Evolutionary conservation across 2,797 vertebrate genomes (phyloP).

Genomic region (Paramormyrops hopkinsi): DNA sequence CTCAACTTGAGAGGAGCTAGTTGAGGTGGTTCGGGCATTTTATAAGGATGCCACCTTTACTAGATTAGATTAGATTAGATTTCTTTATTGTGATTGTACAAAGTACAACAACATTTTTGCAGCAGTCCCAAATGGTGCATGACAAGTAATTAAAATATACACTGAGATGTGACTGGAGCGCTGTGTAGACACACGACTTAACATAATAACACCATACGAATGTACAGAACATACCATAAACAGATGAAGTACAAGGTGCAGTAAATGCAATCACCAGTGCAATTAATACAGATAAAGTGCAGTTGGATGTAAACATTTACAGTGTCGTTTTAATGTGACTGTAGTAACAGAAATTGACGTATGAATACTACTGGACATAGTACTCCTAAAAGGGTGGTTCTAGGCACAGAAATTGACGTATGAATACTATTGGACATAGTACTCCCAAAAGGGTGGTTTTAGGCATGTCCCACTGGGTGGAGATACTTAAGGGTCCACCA

Average conservation of each 20-base stretch:
- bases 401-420: no score
- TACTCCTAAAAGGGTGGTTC: not conserved
- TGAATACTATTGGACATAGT: no score
- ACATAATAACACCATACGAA: not conserved
- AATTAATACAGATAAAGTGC: not conserved
- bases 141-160: not conserved
- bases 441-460: no score
- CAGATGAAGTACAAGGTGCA: not conserved
- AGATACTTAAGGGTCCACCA: not conserved
- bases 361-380: not conserved
- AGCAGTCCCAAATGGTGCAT: not conserved
- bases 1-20: not conserved
- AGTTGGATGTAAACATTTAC: not conserved
- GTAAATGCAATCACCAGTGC: not conserved
- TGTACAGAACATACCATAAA: not conserved
- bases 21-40: not conserved
- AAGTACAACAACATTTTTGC: not conserved
- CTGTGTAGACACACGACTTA: not conserved
- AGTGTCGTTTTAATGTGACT: not conserved
- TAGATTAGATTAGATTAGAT: not conserved
- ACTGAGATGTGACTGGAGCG: not conserved
- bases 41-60: not conserved
- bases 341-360: not conserved
- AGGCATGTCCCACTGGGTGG: not conserved
- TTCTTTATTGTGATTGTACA: not conserved